A percentile compares a stretch with the other conserved stretches of the same genome.
phyloP scores from a whole-genome alignment of 2,113 vertebrate species.

The Psittacula cyanocephala region DNA sequence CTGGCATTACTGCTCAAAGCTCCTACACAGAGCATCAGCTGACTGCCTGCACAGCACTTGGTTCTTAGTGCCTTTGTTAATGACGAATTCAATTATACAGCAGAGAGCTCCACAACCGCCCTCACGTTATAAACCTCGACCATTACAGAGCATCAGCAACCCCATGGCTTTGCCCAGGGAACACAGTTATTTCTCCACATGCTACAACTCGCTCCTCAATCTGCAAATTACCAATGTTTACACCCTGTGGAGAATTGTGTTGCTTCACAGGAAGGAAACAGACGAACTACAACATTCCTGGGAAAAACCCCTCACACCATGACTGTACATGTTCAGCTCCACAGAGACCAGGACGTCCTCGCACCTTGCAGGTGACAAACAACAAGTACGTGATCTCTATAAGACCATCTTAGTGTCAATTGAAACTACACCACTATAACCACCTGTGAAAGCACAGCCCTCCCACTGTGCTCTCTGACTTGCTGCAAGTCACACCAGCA shows the following conservation, averaged over 20 bases:
- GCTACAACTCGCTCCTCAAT: not conserved
- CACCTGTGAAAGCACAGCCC: not conserved
- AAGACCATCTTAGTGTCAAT: not conserved
- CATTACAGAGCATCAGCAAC: not conserved
- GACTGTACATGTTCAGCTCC: not conserved
- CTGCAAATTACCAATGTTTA: not conserved
- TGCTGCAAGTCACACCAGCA: not conserved
- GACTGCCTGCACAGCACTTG: constrained; percentile 44
- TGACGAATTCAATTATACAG: constrained; percentile 42
- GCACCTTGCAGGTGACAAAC: not conserved
- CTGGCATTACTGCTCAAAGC: constrained; percentile 58
- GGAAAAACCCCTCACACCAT: not conserved
- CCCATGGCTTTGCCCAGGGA: not conserved
- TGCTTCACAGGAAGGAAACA: not conserved
- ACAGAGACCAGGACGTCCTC: not conserved
- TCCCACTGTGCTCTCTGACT: not conserved
- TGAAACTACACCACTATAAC: rapidly evolving
- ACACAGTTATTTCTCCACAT: not conserved
- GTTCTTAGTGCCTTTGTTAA: constrained; percentile 56
- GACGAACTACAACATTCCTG: not conserved
- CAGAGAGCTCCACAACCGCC: not conserved
- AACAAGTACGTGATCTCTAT: rapidly evolving
- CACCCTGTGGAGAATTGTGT: not conserved
- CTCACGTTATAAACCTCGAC: not conserved
- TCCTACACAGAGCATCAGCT: constrained; percentile 61